phyloP scores from a whole-genome alignment of 2,113 vertebrate species.

The Regulus satrapa region DNA sequence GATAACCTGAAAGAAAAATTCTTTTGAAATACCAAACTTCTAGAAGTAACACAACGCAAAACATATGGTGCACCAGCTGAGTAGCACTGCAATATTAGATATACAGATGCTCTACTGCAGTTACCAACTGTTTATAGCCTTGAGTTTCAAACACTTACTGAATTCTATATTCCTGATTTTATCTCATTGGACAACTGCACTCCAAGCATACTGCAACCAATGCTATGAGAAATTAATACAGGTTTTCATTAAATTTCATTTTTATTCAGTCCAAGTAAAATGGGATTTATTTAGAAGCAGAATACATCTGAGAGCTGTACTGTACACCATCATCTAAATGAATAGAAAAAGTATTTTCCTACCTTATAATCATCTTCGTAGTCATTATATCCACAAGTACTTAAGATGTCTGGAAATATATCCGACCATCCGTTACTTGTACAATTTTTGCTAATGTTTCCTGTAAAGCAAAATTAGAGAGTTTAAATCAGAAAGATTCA shows the following conservation, averaged over 20 bases:
- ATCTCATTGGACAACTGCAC: neutral
- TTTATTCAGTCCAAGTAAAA: neutral
- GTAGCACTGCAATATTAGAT: neutral
- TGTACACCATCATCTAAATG: neutral
- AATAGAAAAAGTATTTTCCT: neutral
- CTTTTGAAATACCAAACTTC: neutral
- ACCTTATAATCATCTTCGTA: slow-evolving; percentile 70
- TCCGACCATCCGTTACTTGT: slow-evolving; percentile 83
- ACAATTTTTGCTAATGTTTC: slow-evolving; percentile 91
- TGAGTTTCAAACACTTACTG: neutral
- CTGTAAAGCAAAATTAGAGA: slow-evolving; percentile 64
- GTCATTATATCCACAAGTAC: slow-evolving; percentile 76
- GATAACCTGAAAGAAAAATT: neutral
- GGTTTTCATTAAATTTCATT: neutral
- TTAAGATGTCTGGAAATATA: slow-evolving; percentile 81
- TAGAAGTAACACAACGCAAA: neutral
- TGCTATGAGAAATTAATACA: neutral
- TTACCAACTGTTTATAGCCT: neutral
- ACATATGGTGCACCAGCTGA: neutral
- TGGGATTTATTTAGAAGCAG: neutral
- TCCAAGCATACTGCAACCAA: neutral
- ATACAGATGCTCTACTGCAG: neutral
- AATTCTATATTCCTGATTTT: neutral
- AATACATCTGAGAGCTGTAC: neutral
- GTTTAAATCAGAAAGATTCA: neutral